Evolutionary conservation across 1,140 invertebrate genomes (phyloP), one percentile per base, ranked within the genome.

Genomic region (Drosophila ambigua): DNA sequence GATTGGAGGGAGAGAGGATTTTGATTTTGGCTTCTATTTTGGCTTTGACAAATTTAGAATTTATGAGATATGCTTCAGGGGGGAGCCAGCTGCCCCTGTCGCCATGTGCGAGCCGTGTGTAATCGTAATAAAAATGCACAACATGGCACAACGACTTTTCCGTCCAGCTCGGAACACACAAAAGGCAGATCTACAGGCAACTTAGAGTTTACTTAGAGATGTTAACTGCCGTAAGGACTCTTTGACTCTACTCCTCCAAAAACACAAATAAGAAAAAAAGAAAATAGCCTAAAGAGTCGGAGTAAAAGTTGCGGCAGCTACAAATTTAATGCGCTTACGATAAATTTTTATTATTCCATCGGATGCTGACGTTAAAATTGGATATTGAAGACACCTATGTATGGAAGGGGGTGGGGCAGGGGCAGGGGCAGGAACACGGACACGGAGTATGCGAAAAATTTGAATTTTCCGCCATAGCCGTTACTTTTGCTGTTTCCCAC

Each of bases 301-400:
- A 57, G 57, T 28, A 50, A 76, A 83, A 82, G 51, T 83, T 83
- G 75, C 75, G 64, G 55, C 60, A 53, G 79, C 75, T 63, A 72
- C 76, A 81, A 87, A 82, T 82, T 87, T 85, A 85, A 85, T 78
- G 78, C 82, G 82, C 74, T 68, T 68, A 67, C 78, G 63, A 85
- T 85, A 85, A 82, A 85, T 87, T 85, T 85, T 82, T 85, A 85
- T 85, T 87, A 85, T 73, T 46, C 71, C 64, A 51, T 72, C 72
- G 57, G 68, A 85, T 80, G 77, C 44, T 72, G 78, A 45, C 78
- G 55, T 82, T 77, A 82, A 69, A 82, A 72, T 74, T 60, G 62
- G 69, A 87, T 81, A 71, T 61, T 35, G 49, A 81, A 58, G 49
- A 43, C 71, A 59, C 52, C 59, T 73, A 72, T 51, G 20, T 20